phyloP scores from a whole-genome alignment of 2,113 vertebrate species.

The Eira barbara region DNA sequence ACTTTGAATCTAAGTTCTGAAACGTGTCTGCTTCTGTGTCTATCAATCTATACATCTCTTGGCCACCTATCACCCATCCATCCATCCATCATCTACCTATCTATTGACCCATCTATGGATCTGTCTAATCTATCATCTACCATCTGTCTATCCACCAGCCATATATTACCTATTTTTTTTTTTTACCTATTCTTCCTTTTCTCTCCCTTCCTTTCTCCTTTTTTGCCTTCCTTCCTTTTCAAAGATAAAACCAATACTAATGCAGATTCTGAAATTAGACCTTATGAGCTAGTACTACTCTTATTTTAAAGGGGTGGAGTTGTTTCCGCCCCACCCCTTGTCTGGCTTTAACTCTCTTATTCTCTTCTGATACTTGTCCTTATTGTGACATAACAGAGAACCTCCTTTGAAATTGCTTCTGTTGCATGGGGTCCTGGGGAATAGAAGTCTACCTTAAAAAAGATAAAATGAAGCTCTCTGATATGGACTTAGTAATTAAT shows the following conservation, averaged over 20 bases:
- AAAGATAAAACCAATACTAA: background rate
- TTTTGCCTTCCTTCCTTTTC: background rate
- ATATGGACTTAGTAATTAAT: background rate
- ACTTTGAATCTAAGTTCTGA: background rate
- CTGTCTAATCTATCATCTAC: background rate
- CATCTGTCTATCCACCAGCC: background rate
- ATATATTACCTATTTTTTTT: background rate
- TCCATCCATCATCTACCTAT: background rate
- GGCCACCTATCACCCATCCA: background rate
- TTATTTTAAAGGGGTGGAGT: background rate
- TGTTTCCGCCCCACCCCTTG: background rate
- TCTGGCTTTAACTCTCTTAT: background rate
- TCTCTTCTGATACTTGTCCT: background rate
- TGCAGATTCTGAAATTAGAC: background rate
- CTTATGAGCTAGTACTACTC: background rate
- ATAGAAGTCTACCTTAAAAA: constrained; percentile 8
- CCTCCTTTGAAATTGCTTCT: background rate
- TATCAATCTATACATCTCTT: background rate
- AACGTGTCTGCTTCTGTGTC: background rate
- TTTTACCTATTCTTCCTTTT: background rate
- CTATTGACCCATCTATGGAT: background rate
- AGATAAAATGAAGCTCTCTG: constrained; percentile 34
- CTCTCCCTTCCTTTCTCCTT: background rate
- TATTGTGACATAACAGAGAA: background rate
- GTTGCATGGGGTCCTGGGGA: background rate